phyloP scores from a whole-genome alignment of 2,113 vertebrate genomes.

The Trochalopteron elliotii region DNA sequence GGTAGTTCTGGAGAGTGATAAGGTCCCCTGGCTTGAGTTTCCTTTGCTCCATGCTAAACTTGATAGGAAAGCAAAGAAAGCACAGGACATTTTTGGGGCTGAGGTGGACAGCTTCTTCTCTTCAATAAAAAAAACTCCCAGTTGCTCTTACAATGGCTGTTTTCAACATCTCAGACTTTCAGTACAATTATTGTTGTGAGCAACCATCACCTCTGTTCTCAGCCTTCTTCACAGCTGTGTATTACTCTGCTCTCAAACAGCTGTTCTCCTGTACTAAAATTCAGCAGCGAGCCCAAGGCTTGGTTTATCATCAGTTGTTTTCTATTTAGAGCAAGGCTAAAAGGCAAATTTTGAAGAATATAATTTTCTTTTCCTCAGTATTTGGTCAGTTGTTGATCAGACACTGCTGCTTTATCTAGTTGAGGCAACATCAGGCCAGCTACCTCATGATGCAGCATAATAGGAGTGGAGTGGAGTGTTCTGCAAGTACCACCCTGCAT shows the following conservation, averaged over 20 bases:
- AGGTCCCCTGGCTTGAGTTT: background rate
- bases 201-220: background rate
- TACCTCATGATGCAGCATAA: slow-evolving; percentile 10
- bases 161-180: background rate
- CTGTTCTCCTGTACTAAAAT: slow-evolving; percentile 3
- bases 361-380: background rate
- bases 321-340: slow-evolving; percentile 15
- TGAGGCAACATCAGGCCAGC: background rate
- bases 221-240: background rate
- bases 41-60: background rate
- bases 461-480: background rate
- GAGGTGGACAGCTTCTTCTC: background rate
- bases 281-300: background rate
- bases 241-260: background rate
- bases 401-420: slow-evolving; percentile 40
- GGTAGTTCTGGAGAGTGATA: background rate
- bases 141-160: background rate
- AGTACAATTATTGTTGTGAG: background rate
- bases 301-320: slow-evolving; percentile 33
- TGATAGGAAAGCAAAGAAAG: background rate
- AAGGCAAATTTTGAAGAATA: slow-evolving; percentile 29
- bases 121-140: background rate
- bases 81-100: accelerated
- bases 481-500: background rate
- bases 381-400: slow-evolving; percentile 40